Base-by-base conservation (phyloP, 2,113 vertebrate species). In the Procavia capensis region DNA sequence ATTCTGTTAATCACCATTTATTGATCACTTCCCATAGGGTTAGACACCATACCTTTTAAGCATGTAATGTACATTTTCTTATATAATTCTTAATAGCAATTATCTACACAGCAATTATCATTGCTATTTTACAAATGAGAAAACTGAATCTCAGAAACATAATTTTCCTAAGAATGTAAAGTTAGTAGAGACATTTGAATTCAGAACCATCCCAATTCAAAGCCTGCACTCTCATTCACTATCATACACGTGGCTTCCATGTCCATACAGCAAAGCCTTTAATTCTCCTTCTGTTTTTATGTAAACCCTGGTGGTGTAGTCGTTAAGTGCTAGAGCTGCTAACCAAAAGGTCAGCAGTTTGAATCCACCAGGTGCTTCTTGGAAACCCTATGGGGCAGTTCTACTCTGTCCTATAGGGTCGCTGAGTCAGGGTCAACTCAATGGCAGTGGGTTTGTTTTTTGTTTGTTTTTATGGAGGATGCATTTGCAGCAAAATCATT, bases 61-160 rank as follows among this genome's bases (percentile, higher is more conserved):
- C 29, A 22, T 34, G 34, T 39, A 61, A 64, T 80, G 31, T 17
- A 72, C 6, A 27, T 66, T 3, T 39, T 70, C n/a, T 93, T 68
- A 82, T 75, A 31, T 59, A 82, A 64, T 72, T 76, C 31, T 88
- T 78, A 70, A 91, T 6, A 92, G 43, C n/a, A n/a, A n/a, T n/a
- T n/a, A 0, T 3, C 20, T 74, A 45, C 0, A 20, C 54, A 85
- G 22, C 13, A 61, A 9, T 72, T 84, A 34, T 43, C 36, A 95
- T 74, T 54, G 16, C 5, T 36, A 83, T 81, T 82, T 85, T 63
- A 94, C 9, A 75, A 34, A 54, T 79, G 70, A 87, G 24, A 74
- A 93, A 96, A 47, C 27, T 34, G 3, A 19, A 83, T 79, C 7
- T 66, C 17, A 61, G 22, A 85, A 93, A 97, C 29, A 11, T 84